These are phyloP conservation scores for Montipora efflorescens DNA, from an alignment of 64 coral and sea anemone species.

Conservation along the genomic window DNA sequence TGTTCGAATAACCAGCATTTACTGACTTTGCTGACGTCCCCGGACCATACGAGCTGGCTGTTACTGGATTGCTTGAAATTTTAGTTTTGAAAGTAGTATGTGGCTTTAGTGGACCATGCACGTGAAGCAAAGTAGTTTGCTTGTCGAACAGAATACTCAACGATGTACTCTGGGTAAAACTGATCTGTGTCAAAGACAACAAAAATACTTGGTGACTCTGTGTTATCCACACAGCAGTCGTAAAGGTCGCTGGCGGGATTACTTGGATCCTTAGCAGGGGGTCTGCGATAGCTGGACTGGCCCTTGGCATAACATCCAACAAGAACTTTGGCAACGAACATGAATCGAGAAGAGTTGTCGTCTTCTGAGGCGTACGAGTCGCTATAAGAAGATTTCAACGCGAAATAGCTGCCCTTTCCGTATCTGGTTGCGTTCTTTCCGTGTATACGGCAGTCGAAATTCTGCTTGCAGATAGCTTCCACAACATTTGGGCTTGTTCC, in stretches of 20 bases:
- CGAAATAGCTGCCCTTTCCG: conserved; percentile 81
- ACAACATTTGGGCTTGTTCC: conserved; percentile 37
- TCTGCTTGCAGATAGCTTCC: conserved; percentile 68
- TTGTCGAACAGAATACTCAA: conserved; percentile 46
- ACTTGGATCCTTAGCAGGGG: conserved; percentile 6
- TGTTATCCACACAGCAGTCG: conserved; percentile 80
- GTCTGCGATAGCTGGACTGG: conserved; percentile 37
- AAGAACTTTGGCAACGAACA: conserved; percentile 84
- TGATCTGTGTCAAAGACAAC: conserved; percentile 79
- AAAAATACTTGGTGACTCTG: conserved; percentile 49
- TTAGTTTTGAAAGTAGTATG: too few species aligned
- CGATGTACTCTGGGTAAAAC: conserved; percentile 71
- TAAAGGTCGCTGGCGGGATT: conserved; percentile 19
- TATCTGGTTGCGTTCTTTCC: conserved; percentile 30
- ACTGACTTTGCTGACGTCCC: too few species aligned
- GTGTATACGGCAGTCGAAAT: conserved; percentile 61
- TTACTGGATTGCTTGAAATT: too few species aligned
- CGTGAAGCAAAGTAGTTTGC: too few species aligned
- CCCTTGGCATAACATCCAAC: conserved; percentile 68
- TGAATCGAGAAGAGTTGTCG: conserved; percentile 24
- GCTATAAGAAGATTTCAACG: conserved; percentile 44
- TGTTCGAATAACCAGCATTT: too few species aligned
- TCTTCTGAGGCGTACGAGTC: conserved; percentile 53
- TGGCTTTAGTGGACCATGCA: fast-evolving
- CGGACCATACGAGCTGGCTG: too few species aligned